These are phyloP conservation scores for Pterostichus niger DNA, from an alignment of 2,888 invertebrate species.

Conservation along the genomic window DNA sequence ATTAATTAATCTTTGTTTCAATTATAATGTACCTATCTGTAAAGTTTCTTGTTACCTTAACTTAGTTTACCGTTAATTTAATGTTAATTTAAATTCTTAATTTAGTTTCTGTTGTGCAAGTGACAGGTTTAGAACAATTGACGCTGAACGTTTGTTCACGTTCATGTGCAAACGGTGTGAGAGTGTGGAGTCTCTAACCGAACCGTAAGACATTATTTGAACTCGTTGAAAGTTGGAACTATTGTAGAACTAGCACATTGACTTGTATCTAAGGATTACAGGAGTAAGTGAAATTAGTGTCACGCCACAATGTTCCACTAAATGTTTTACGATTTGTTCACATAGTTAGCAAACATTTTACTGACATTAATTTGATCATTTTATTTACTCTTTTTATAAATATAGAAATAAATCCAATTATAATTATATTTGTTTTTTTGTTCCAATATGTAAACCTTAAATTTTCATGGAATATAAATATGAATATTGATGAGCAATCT, in stretches of 20 bases:
- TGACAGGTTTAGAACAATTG: slow-evolving; percentile 24
- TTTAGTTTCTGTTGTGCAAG: slow-evolving; percentile 9
- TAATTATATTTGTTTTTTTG: too few relatives aligned
- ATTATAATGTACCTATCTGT: too few relatives aligned
- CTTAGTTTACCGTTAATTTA: too few relatives aligned
- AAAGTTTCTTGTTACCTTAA: too few relatives aligned
- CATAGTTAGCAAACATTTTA: not conserved
- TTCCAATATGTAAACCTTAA: too few relatives aligned
- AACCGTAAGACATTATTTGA: slow-evolving; percentile 48
- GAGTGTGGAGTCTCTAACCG: slow-evolving; percentile 3
- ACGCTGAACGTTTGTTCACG: not conserved
- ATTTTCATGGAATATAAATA: too few relatives aligned
- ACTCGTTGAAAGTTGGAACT: slow-evolving; percentile 33
- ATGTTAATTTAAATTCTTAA: too few relatives aligned
- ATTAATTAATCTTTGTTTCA: too few relatives aligned
- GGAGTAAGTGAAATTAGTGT: slow-evolving; percentile 45
- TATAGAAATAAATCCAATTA: too few relatives aligned
- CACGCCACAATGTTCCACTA: not conserved
- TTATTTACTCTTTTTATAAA: not conserved
- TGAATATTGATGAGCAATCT: too few relatives aligned
- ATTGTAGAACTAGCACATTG: slow-evolving; percentile 19
- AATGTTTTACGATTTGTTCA: slow-evolving; percentile 6
- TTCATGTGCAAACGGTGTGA: not conserved
- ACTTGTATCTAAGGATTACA: slow-evolving; percentile 34
- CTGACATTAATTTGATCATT: not conserved